These are phyloP conservation scores for Acanthosepion pharaonis DNA, from an alignment of 2,888 invertebrate species.

Conservation along the genomic window DNA sequence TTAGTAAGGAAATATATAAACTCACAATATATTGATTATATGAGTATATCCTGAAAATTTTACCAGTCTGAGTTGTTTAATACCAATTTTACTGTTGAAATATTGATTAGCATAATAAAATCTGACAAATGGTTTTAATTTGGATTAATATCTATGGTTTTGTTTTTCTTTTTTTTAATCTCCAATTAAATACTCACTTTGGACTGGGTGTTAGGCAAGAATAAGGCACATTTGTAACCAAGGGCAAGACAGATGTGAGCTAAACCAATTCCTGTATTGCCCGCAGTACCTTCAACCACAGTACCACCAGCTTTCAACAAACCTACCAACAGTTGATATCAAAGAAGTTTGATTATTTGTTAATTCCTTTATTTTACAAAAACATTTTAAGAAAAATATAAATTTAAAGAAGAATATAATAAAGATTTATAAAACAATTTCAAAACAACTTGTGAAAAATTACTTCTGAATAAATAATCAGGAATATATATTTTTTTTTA, in stretches of 20 bases:
- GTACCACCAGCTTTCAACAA: constrained; percentile 71
- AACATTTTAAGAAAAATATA: background rate
- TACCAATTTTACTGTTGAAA: too few relatives aligned
- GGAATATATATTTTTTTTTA: too few relatives aligned
- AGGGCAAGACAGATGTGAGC: constrained; percentile 74
- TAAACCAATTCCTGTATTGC: constrained; percentile 74
- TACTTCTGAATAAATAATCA: too few relatives aligned
- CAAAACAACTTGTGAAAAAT: background rate
- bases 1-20: too few relatives aligned
- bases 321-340: constrained; percentile 52
- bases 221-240: constrained; percentile 74
- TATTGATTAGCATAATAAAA: too few relatives aligned
- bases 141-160: too few relatives aligned
- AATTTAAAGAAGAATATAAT: background rate
- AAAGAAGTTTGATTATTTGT: constrained; percentile 40
- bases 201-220: constrained; percentile 74
- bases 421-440: background rate
- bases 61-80: too few relatives aligned
- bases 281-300: constrained; percentile 74
- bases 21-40: too few relatives aligned
- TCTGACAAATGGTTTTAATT: too few relatives aligned
- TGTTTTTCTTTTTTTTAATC: too few relatives aligned
- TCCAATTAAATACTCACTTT: constrained; percentile 56
- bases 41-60: too few relatives aligned
- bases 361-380: background rate